These are phyloP conservation scores for Tuta absoluta DNA, from an alignment of 2,888 invertebrate genomes.

Conservation along the genomic window DNA sequence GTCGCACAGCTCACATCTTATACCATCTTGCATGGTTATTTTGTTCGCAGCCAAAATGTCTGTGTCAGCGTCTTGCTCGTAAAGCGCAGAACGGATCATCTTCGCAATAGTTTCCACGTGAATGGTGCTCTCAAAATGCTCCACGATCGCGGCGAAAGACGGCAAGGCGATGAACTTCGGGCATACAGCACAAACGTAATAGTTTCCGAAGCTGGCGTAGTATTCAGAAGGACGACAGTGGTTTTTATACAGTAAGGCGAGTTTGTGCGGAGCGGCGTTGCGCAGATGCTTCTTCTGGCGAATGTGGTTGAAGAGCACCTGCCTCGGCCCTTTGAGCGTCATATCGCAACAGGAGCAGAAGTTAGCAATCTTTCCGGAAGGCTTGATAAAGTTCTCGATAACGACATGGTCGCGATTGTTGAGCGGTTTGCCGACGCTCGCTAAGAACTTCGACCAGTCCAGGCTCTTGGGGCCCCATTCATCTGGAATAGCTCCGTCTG, in stretches of 20 bases:
- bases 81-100: slow-evolving; percentile 58
- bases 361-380: slow-evolving; percentile 70
- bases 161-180: slow-evolving; percentile 64
- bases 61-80: slow-evolving; percentile 48
- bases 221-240: slow-evolving; percentile 71
- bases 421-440: slow-evolving; percentile 68
- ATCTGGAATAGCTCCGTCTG: slow-evolving; percentile 64
- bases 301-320: slow-evolving; percentile 74
- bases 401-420: slow-evolving; percentile 69
- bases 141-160: slow-evolving; percentile 68
- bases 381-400: slow-evolving; percentile 73
- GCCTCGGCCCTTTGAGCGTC: slow-evolving; percentile 71
- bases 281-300: slow-evolving; percentile 75
- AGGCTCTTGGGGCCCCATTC: slow-evolving; percentile 75
- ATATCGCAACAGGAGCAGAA: slow-evolving; percentile 73
- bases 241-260: slow-evolving; percentile 65
- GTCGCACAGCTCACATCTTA: slow-evolving; percentile 61
- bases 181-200: slow-evolving; percentile 67
- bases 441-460: slow-evolving; percentile 74
- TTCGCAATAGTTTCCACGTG: slow-evolving; percentile 66
- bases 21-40: slow-evolving; percentile 43
- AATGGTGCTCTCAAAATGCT: slow-evolving; percentile 65
- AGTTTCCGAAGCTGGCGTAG: slow-evolving; percentile 74
- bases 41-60: slow-evolving; percentile 54
- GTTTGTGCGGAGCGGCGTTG: slow-evolving; percentile 70